Evolutionary conservation across 2,113 vertebrate species (phyloP).

Genomic region (Oryzias curvinotus): DNA sequence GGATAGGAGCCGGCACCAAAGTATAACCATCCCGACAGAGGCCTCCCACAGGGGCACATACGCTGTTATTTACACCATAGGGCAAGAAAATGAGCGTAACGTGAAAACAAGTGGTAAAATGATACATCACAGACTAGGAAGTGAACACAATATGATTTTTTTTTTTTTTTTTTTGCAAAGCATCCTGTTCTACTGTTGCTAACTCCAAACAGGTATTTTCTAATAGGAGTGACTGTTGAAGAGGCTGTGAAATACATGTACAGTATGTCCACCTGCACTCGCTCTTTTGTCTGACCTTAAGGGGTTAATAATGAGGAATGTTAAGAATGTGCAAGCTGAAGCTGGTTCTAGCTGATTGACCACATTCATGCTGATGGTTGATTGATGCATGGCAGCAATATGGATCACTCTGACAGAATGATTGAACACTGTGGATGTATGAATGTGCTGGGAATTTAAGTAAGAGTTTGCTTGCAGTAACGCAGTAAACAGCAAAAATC

Average conservation of each 20-base stretch:
- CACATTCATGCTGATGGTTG: slow-evolving; percentile 49
- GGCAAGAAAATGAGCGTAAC: neutral
- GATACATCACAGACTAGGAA: slow-evolving; percentile 36
- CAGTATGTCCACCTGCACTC: neutral
- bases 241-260: neutral
- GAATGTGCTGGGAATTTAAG: slow-evolving; percentile 34
- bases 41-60: slow-evolving; percentile 1
- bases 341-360: slow-evolving; percentile 36
- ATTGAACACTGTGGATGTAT: slow-evolving; percentile 29
- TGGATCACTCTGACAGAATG: slow-evolving; percentile 46
- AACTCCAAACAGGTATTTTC: slow-evolving; percentile 36
- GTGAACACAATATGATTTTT: slow-evolving; percentile 16
- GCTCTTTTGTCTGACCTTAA: slow-evolving; percentile 22
- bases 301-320: slow-evolving; percentile 37
- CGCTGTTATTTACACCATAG: slow-evolving; percentile 7
- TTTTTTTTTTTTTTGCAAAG: slow-evolving; percentile 6
- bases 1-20: neutral
- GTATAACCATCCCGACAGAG: neutral
- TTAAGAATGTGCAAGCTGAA: slow-evolving; percentile 54
- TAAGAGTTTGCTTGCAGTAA: neutral
- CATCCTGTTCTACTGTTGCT: slow-evolving; percentile 37
- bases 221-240: slow-evolving; percentile 5
- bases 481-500: slow-evolving; percentile 1
- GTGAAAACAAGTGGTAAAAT: slow-evolving; percentile 10
- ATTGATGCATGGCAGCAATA: slow-evolving; percentile 46